Evolutionary conservation across 2,113 vertebrate genomes (phyloP), one percentile per base, ranked within the genome.

Genomic region (Harpagus bidentatus): DNA sequence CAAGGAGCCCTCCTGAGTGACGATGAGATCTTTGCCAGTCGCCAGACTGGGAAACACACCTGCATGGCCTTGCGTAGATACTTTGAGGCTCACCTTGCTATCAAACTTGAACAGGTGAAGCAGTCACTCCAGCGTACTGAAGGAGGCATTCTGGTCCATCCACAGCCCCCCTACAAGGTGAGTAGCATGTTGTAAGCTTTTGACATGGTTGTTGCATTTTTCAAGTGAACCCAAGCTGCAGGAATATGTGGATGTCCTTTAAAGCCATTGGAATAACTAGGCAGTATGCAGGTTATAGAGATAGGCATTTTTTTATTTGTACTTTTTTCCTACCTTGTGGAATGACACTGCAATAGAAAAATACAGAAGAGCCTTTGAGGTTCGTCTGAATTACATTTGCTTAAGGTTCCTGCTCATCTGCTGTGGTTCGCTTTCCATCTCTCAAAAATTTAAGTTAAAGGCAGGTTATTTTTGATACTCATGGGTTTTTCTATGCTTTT

Each of bases 81-180:
- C 98, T 99, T 99, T 90, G 99, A 99, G 97, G 99, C 99, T 81
- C 99, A 99, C 84, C 98, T 99, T 93, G 99, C 99, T 84, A 99
- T 99, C 97, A 99, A 99, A 96, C 99, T 99, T 90, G 99, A 99
- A 86, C 99, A 99, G 97, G 99, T 99, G 95, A 99, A 99, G 95
- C 99, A 99, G 91, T 99, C 99, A 1, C 98, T 99, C 84, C 99
- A 99, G 97, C 99, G 99, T 71, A 99, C 99, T 3, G 99, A 99
- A 78, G 99, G 99, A 8, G 99, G 99, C 22, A 99, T 99, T 92
- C 98, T 98, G 50, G 98, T 99, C 84, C 99, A 99, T 70, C 99
- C 99, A 0, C 99, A 99, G 56, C 99, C 99, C 4, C 99, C 99
- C 5, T 99, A 99, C 93, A 99, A 99, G 99, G 99, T 99, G 88